These are phyloP conservation scores for Sympetrum striolatum DNA, from an alignment of 2,888 invertebrate genomes.

Conservation along the genomic window DNA sequence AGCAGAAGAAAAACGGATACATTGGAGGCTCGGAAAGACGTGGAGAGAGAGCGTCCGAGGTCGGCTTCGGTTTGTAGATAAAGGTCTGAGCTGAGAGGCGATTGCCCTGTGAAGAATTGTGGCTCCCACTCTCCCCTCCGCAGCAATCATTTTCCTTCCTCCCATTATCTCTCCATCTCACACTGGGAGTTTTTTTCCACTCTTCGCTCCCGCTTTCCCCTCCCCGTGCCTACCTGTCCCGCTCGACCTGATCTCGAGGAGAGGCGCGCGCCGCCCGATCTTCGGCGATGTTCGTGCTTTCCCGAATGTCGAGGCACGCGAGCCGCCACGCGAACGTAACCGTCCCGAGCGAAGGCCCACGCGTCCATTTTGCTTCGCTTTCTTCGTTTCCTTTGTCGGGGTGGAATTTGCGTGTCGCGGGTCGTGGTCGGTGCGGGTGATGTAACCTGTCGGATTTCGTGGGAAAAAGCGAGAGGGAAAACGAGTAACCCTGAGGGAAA, in stretches of 20 bases:
- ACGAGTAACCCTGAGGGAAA: no score
- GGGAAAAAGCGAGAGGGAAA: no score
- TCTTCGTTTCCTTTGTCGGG: background rate
- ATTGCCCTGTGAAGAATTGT: slow-evolving; percentile 35
- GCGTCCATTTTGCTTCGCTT: background rate
- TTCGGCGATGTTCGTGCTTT: slow-evolving; percentile 2
- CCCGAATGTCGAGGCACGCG: slow-evolving; percentile 7
- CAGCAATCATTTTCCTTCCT: background rate
- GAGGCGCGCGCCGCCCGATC: background rate
- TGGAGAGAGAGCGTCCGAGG: background rate
- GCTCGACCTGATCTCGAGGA: background rate
- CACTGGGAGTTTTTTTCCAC: background rate
- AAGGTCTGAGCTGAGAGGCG: background rate
- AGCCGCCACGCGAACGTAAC: slow-evolving; percentile 17
- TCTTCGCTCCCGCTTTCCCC: background rate
- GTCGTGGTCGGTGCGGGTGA: no score
- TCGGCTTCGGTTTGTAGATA: slow-evolving; percentile 2
- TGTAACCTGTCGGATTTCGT: no score
- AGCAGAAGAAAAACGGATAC: no score
- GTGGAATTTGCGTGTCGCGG: background rate
- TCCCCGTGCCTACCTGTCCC: background rate
- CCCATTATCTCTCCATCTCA: background rate
- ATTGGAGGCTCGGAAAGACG: background rate
- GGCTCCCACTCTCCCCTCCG: background rate
- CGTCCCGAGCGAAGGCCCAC: background rate